Percentiles rank a stretch among this genome's conserved stretches.
Conservation (phyloP, 2,888 invertebrate species). For the Eudemis profundana region DNA sequence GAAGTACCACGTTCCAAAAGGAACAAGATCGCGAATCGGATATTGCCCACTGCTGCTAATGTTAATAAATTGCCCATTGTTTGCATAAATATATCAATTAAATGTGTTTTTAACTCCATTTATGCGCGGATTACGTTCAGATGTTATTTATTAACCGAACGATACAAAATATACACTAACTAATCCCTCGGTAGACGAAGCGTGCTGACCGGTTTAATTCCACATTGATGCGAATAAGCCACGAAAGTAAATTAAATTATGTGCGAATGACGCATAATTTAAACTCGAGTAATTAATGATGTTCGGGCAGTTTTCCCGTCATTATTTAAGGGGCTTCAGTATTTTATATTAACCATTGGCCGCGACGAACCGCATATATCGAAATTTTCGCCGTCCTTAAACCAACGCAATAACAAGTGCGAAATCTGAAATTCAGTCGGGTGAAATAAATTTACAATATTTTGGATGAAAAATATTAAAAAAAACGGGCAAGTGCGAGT, state of each 20-base stretch:
- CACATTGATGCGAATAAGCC: conserved; percentile 70
- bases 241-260: conserved; percentile 75
- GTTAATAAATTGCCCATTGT: conserved; percentile 4
- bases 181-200: conserved; percentile 56
- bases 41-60: conserved; percentile 10
- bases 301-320: conserved; percentile 58
- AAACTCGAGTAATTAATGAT: conserved; percentile 71
- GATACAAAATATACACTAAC: conserved; percentile 54
- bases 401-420: conserved; percentile 12
- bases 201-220: conserved; percentile 71
- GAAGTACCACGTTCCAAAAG: conserved; percentile 43
- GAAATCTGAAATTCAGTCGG: conserved; percentile 5
- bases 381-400: conserved; percentile 18
- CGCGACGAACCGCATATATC: conserved; percentile 10
- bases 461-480: too few species aligned
- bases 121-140: conserved; percentile 22
- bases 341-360: conserved; percentile 38
- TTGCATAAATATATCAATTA: conserved; percentile 25
- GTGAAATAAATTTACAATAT: neutral
- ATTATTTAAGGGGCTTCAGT: conserved; percentile 49
- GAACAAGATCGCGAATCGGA: conserved; percentile 41
- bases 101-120: conserved; percentile 30
- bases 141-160: conserved; percentile 33
- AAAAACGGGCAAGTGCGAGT: too few species aligned
- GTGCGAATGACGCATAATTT: conserved; percentile 75